A percentile compares a stretch with the other conserved stretches of the same genome.
phyloP scores from a whole-genome alignment of 2,113 vertebrate genomes.

The Chaetura pelagica region DNA sequence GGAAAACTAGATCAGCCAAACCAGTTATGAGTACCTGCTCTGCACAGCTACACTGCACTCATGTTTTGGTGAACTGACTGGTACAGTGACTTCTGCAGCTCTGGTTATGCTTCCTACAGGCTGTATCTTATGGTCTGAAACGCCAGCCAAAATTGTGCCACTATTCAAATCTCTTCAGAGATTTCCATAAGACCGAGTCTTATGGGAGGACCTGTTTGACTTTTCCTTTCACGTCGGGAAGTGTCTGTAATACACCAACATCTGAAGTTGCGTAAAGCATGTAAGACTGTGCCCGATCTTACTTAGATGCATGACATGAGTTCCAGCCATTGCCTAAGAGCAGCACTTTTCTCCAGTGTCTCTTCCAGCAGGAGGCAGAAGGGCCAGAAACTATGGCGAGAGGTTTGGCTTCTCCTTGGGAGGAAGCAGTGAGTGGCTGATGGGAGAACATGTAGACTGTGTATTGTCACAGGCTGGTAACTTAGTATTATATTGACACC shows the following conservation, averaged over 20 bases:
- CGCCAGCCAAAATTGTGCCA: neutral
- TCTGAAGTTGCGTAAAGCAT: neutral
- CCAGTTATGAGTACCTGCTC: neutral
- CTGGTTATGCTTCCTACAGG: neutral
- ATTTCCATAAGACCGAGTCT: too few species aligned
- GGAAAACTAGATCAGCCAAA: neutral
- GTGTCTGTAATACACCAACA: neutral
- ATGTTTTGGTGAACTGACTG: neutral
- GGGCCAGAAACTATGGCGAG: neutral
- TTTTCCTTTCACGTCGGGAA: neutral
- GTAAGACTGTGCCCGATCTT: neutral
- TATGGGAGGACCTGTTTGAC: neutral
- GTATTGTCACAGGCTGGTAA: neutral
- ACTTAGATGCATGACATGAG: neutral
- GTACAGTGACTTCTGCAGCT: neutral
- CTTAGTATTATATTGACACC: neutral
- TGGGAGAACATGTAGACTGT: neutral
- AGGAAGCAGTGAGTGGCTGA: neutral
- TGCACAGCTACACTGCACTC: rapidly evolving
- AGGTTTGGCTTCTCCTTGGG: neutral
- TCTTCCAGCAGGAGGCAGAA: neutral
- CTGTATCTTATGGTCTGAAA: neutral
- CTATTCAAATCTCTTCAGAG: neutral
- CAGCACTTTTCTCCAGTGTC: neutral
- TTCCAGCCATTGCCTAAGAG: neutral